Conservation (phyloP, 2,888 invertebrate species). For the Drosophila histrio region DNA sequence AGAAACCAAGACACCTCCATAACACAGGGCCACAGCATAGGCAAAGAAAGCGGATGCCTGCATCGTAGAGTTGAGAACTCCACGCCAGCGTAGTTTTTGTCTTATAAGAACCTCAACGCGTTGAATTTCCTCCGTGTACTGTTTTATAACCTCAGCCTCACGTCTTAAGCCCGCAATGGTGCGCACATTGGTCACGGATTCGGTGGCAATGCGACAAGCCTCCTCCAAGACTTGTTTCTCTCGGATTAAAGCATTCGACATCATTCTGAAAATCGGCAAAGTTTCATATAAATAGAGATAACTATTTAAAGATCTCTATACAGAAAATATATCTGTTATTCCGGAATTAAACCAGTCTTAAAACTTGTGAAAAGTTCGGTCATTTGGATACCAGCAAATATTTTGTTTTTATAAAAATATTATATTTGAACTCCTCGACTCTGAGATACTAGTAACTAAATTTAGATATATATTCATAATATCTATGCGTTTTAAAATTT, state of each 20-base stretch:
- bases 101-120: conserved; percentile 85
- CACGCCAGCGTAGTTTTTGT: conserved; percentile 87
- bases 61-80: conserved; percentile 89
- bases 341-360: no score
- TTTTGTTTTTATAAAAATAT: no score
- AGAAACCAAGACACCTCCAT: conserved; percentile 89
- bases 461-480: no score
- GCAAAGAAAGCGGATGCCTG: conserved; percentile 90
- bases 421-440: no score
- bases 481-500: no score
- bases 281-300: no score
- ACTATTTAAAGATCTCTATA: no score
- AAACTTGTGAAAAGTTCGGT: no score
- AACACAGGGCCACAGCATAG: conserved; percentile 89
- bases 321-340: no score
- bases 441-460: no score
- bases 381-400: no score
- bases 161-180: conserved; percentile 89
- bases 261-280: conserved; percentile 82
- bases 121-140: conserved; percentile 86
- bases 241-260: conserved; percentile 86
- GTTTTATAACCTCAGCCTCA: conserved; percentile 87
- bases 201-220: conserved; percentile 90
- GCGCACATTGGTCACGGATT: conserved; percentile 89
- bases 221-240: conserved; percentile 88